Conservation (phyloP, 2,888 invertebrate species). For the Lasioglossum pauxillum region DNA sequence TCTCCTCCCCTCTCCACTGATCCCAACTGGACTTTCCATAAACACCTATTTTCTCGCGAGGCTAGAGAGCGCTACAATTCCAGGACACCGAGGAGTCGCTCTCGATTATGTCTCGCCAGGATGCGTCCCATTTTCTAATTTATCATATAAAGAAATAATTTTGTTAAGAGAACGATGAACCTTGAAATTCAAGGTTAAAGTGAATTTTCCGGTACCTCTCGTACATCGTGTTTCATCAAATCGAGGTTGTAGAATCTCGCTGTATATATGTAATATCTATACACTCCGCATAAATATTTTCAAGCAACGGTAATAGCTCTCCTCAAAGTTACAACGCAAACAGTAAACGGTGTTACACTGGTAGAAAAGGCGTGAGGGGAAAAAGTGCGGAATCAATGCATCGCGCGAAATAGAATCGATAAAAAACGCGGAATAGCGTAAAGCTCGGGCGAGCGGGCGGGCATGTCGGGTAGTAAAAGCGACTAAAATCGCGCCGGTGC, state of each 20-base stretch:
- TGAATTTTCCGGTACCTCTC: too few relatives aligned
- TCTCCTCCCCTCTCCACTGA: neutral
- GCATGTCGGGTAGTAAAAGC: neutral
- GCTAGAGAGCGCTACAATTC: neutral
- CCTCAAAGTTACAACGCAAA: neutral
- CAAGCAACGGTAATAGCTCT: neutral
- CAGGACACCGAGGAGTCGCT: neutral
- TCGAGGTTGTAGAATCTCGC: too few relatives aligned
- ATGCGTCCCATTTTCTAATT: neutral
- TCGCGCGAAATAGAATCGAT: neutral
- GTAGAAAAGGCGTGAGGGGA: neutral
- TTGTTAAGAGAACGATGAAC: too few relatives aligned
- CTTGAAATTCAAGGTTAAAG: too few relatives aligned
- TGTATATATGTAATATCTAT: too few relatives aligned
- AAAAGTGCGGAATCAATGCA: neutral
- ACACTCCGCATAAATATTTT: neutral
- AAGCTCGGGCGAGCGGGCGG: neutral
- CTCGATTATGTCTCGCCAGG: neutral
- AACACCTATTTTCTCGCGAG: slow-evolving; percentile 30
- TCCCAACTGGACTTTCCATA: neutral
- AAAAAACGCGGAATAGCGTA: neutral
- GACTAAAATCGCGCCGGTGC: neutral
- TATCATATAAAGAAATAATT: neutral
- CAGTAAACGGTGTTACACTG: neutral
- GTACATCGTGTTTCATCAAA: too few relatives aligned